phyloP scores from a whole-genome alignment of 1,140 invertebrate genomes.

The Himalopsyche phryganea region DNA sequence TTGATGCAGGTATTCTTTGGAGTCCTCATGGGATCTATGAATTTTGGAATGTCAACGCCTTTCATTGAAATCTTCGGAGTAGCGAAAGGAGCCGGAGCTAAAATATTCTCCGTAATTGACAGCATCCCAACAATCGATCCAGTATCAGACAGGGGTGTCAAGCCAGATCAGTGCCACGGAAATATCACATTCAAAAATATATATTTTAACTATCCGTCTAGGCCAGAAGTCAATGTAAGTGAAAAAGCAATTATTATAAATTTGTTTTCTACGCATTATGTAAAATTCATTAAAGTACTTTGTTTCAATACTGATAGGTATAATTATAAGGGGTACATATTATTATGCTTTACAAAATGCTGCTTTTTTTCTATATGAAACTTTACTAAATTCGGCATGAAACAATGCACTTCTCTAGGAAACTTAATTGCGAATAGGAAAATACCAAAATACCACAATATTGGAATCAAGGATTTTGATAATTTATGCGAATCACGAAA shows the following conservation, averaged over 20 bases:
- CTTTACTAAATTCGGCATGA: no score
- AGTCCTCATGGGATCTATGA: slow-evolving; percentile 81
- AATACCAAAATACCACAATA: no score
- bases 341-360: no score
- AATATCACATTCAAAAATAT: slow-evolving; percentile 78
- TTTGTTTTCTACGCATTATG: not conserved
- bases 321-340: no score
- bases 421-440: no score
- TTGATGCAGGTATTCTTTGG: slow-evolving; percentile 79
- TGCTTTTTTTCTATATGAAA: no score
- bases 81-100: slow-evolving; percentile 81
- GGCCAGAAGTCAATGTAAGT: slow-evolving; percentile 62
- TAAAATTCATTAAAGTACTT: no score
- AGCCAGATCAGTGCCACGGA: slow-evolving; percentile 62
- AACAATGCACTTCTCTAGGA: no score
- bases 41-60: slow-evolving; percentile 83
- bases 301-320: no score
- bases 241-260: not conserved
- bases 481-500: no score
- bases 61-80: slow-evolving; percentile 73
- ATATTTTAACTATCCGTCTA: slow-evolving; percentile 80
- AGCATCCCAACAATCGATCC: slow-evolving; percentile 76
- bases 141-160: slow-evolving; percentile 61
- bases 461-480: no score
- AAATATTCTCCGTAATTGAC: slow-evolving; percentile 82